Conservation (phyloP, 2,888 invertebrate species). For the Hermaeophaga mercurialis region DNA sequence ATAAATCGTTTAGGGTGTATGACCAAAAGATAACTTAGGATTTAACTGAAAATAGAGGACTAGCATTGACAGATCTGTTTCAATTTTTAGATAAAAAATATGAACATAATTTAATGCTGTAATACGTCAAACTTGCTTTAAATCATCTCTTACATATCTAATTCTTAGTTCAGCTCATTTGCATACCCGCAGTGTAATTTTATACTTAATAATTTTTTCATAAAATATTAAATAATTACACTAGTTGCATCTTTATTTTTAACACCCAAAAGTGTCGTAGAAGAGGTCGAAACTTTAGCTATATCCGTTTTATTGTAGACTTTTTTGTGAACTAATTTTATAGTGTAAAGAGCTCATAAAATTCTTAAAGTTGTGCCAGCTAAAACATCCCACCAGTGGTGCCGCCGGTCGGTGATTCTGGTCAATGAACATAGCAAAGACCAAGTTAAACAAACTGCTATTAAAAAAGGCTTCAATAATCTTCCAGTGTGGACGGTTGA, state of each 20-base stretch:
- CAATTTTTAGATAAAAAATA: slow-evolving; percentile 1
- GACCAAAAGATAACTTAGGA: too few species aligned
- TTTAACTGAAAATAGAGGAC: background rate
- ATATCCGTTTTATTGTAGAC: slow-evolving; percentile 27
- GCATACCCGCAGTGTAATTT: too few species aligned
- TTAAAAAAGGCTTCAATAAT: slow-evolving; percentile 66
- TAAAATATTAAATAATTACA: slow-evolving; percentile 49
- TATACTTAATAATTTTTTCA: background rate
- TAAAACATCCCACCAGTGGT: slow-evolving; percentile 83
- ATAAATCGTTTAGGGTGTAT: too few species aligned
- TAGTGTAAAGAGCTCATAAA: slow-evolving; percentile 64
- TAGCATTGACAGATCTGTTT: background rate
- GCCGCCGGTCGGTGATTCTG: slow-evolving; percentile 73
- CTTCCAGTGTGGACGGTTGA: slow-evolving; percentile 55
- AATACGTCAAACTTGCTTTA: background rate
- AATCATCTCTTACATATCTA: too few species aligned
- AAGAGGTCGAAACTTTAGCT: slow-evolving; percentile 46
- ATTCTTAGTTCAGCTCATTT: too few species aligned
- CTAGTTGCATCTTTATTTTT: slow-evolving; percentile 55
- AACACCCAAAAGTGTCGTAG: slow-evolving; percentile 46
- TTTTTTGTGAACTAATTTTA: slow-evolving; percentile 50
- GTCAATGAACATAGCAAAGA: slow-evolving; percentile 69
- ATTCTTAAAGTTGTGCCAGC: slow-evolving; percentile 68
- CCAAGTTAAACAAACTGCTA: slow-evolving; percentile 67
- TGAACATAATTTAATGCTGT: background rate